Base-by-base conservation (phyloP, 2,113 vertebrate species). In the Lota lota region DNA sequence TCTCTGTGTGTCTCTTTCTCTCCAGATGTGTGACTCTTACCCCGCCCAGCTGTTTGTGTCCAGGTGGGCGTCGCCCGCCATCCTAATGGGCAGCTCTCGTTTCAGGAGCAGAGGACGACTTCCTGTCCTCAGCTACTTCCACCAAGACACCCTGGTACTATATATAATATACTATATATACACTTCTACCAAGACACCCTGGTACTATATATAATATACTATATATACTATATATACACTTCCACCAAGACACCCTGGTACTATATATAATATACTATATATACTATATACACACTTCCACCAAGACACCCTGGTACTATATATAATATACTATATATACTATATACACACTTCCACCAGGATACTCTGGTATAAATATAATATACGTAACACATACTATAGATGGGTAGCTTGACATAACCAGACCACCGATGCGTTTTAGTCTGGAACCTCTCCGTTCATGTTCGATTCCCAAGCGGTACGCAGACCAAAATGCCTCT, bases 51-150 rank as follows among this genome's bases (percentile, higher is more conserved):
- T 99, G 65, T 98, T 94, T 0, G 94, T 98, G 28, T 96, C 97
- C 20, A 97, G 92, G 77, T 92, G 92, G 1, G 95, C 93, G 4
- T 94, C 94, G 0, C 94, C 95, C 0, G 83, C 94, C 62, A 88
- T 96, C 67, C 93, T 98, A 5, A 89, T 98, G 56, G 96, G 95
- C 56, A 98, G 97, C 77, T 95, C 96, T 8, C 95, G 94, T 83
- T 99, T 99, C 86, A 93, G 97, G 61, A 99, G 97, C 68, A 89
- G 96, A 76, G 95, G 95, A 19, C 93, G 97, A 53, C 95, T 99
- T 81, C 97, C 97, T 40, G 93, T 90, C 72, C 93, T 99, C 64
- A 95, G 95, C 22, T 99, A 98, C 85, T 98, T 94, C 83, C 93
- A 84, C 82, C 95, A 93, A 79, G 90, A 93, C 73, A 99, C 95